These are phyloP conservation scores for Creontiades dilutus DNA, from an alignment of 2,888 invertebrate species.

Conservation along the genomic window DNA sequence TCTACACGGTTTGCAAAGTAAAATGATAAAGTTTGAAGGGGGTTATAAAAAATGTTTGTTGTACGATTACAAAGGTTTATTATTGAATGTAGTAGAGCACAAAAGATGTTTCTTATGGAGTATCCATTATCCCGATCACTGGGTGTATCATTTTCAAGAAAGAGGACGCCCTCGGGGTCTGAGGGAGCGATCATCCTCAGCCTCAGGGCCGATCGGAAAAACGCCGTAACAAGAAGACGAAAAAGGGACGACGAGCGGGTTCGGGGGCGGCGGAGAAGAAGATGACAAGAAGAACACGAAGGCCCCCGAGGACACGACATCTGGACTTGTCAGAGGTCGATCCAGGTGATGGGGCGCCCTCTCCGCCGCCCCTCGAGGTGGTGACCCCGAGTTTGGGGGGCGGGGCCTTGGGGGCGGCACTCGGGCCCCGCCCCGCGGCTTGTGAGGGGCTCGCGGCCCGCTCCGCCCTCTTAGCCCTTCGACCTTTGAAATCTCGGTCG, in stretches of 20 bases:
- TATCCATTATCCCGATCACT: no score
- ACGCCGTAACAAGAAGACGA: no score
- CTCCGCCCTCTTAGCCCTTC: conserved; percentile 53
- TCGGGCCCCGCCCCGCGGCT: conserved; percentile 40
- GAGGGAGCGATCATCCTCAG: neutral
- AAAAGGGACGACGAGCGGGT: no score
- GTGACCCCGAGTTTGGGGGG: neutral
- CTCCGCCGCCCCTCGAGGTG: neutral
- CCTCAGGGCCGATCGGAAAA: no score
- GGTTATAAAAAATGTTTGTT: no score
- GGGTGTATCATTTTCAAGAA: no score
- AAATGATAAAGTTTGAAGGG: no score
- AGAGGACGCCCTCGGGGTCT: neutral
- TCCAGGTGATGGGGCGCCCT: conserved; percentile 7
- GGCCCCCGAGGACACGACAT: conserved; percentile 34
- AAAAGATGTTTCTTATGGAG: no score
- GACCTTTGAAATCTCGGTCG: neutral
- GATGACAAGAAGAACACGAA: conserved; percentile 15
- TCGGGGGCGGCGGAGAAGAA: neutral
- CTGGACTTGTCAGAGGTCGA: conserved; percentile 49
- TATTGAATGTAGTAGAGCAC: no score
- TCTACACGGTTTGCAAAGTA: no score
- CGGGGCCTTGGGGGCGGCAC: conserved; percentile 23
- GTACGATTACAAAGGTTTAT: no score
- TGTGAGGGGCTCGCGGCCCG: neutral